phyloP scores from a whole-genome alignment of 2,797 vertebrate genomes.

The Pseudochirops corinnae region DNA sequence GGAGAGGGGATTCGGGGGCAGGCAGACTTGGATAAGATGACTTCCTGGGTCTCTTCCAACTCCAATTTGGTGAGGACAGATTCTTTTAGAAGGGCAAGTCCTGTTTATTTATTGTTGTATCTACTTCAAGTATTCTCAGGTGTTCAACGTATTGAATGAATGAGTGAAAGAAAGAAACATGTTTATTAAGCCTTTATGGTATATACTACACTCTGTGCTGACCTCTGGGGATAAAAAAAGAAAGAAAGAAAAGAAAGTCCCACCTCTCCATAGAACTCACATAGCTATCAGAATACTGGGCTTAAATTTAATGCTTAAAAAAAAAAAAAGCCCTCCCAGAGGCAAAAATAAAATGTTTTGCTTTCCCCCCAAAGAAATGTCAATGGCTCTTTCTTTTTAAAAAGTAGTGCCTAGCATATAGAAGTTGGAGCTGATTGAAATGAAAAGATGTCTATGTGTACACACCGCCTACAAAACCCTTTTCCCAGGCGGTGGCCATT shows the following conservation, averaged over 20 bases:
- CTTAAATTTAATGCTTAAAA: constrained; percentile 60
- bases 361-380: constrained; percentile 76
- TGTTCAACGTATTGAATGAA: background rate
- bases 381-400: constrained; percentile 76
- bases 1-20: background rate
- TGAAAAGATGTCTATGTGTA: background rate
- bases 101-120: background rate
- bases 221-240: background rate
- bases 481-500: background rate
- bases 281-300: constrained; percentile 55
- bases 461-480: background rate
- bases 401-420: constrained; percentile 69
- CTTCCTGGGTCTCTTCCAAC: background rate
- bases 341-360: constrained; percentile 75
- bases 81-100: background rate
- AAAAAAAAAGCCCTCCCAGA: too few relatives aligned
- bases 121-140: background rate
- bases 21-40: background rate
- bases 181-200: background rate
- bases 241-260: background rate
- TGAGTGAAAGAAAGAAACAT: background rate
- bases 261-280: background rate
- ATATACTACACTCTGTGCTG: background rate
- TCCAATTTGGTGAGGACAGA: background rate
- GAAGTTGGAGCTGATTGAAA: background rate